A percentile compares a stretch with the other conserved stretches of the same genome.
Evolutionary conservation across 2,888 invertebrate genomes (phyloP).

Genomic region (Meliscaeva auricollis): DNA sequence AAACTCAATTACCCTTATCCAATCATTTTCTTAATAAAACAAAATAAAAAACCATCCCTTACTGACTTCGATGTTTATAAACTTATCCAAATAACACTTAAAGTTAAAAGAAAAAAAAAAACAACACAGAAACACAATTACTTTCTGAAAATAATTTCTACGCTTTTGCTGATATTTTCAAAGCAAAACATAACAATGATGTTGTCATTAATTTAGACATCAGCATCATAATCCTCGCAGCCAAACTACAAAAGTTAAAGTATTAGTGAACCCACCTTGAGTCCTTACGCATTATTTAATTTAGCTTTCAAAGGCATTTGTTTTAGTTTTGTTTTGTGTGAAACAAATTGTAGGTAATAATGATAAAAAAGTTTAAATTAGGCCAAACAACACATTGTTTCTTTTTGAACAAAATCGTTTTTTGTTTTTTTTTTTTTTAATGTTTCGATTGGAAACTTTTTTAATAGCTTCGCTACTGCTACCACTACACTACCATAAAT

Average conservation of each 20-base stretch:
- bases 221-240: constrained; percentile 12
- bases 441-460: constrained; percentile 43
- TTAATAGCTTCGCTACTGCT: neutral
- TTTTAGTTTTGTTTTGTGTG: neutral
- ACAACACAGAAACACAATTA: neutral
- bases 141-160: neutral
- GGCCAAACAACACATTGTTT: constrained; percentile 60
- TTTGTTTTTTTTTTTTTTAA: constrained; percentile 27
- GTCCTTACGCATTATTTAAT: neutral
- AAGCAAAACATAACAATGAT: constrained; percentile 6
- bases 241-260: constrained; percentile 2
- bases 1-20: constrained; percentile 52
- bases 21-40: constrained; percentile 14
- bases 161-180: neutral
- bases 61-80: constrained; percentile 46
- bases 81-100: constrained; percentile 28
- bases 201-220: constrained; percentile 41
- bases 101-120: constrained; percentile 16
- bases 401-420: constrained; percentile 11
- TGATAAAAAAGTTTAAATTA: constrained; percentile 72
- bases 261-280: constrained; percentile 9
- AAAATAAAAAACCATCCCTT: constrained; percentile 38
- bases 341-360: no score
- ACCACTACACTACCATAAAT: neutral
- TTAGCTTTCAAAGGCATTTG: neutral